Conservation (phyloP, 2,888 invertebrate species). For the Schrankia costaestrigalis region DNA sequence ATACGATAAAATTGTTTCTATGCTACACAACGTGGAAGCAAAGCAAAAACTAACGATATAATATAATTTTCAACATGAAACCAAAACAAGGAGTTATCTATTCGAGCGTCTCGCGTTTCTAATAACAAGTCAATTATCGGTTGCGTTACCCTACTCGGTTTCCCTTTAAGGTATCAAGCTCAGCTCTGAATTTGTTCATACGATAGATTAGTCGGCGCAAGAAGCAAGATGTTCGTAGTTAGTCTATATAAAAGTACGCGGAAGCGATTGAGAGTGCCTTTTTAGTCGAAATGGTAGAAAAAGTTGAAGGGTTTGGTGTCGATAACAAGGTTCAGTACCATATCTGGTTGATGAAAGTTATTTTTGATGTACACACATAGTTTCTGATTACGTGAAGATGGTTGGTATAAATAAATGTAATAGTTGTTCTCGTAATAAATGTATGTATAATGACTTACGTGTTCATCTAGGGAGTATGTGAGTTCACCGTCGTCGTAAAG, state of each 20-base stretch:
- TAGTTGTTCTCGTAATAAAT: not conserved
- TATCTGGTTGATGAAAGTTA: conserved; percentile 21
- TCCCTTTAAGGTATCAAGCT: conserved; percentile 33
- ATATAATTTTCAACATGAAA: conserved; percentile 18
- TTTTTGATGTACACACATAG: conserved; percentile 9
- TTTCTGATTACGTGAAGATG: too few relatives aligned
- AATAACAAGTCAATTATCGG: conserved; percentile 64
- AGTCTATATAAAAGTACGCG: conserved; percentile 32
- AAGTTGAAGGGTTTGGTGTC: conserved; percentile 26
- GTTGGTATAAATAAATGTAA: too few relatives aligned
- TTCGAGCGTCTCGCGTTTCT: conserved; percentile 17
- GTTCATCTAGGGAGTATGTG: conserved; percentile 98
- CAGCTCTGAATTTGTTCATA: conserved; percentile 37
- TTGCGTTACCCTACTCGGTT: conserved; percentile 39
- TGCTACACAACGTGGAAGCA: conserved; percentile 4
- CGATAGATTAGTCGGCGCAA: conserved; percentile 34
- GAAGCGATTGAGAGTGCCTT: conserved; percentile 32
- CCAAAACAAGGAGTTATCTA: conserved; percentile 24
- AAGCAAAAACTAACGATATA: conserved; percentile 7
- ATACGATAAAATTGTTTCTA: conserved; percentile 3
- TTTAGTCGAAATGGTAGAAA: conserved; percentile 25
- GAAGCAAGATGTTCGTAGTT: conserved; percentile 33
- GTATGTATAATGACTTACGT: conserved; percentile 85
- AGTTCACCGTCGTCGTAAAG: conserved; percentile 98
- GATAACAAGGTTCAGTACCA: conserved; percentile 29